phyloP scores from a whole-genome alignment of 1,140 invertebrate genomes.

The Himalopsyche phryganea region DNA sequence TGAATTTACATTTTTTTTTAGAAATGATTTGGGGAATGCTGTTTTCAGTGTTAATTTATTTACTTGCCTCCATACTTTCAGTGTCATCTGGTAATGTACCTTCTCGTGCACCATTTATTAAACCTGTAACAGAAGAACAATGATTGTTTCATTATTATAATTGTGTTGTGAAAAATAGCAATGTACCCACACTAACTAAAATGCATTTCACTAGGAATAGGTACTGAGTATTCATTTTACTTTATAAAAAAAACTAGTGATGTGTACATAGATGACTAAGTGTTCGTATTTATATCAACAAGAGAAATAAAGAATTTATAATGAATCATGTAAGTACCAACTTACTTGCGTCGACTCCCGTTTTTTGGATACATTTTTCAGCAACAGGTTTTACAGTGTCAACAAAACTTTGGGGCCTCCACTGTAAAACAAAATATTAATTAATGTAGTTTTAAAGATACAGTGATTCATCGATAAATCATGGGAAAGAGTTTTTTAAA shows the following conservation, averaged over 20 bases:
- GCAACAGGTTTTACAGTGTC: slow-evolving; percentile 22
- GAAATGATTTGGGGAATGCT: too few species aligned
- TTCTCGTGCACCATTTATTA: slow-evolving; percentile 24
- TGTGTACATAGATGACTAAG: too few species aligned
- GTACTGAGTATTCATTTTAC: too few species aligned
- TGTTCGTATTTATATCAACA: too few species aligned
- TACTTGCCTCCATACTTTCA: slow-evolving; percentile 15
- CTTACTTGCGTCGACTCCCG: slow-evolving; percentile 19
- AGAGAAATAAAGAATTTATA: too few species aligned
- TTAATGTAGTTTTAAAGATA: not conserved
- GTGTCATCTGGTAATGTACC: slow-evolving; percentile 23
- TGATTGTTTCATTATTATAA: too few species aligned
- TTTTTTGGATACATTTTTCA: slow-evolving; percentile 24
- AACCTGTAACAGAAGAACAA: slow-evolving; percentile 11
- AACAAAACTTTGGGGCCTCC: slow-evolving; percentile 22
- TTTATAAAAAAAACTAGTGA: too few species aligned
- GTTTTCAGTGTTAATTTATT: too few species aligned
- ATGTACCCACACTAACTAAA: not conserved
- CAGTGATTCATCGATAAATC: not conserved
- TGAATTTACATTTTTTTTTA: too few species aligned
- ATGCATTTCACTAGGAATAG: not conserved
- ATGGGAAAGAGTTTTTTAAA: not conserved
- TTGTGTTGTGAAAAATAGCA: too few species aligned
- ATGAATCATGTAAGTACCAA: too few species aligned
- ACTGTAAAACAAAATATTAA: slow-evolving; percentile 12